These are phyloP conservation scores for Athalia circularis DNA, from an alignment of 2,888 invertebrate species.

Conservation along the genomic window DNA sequence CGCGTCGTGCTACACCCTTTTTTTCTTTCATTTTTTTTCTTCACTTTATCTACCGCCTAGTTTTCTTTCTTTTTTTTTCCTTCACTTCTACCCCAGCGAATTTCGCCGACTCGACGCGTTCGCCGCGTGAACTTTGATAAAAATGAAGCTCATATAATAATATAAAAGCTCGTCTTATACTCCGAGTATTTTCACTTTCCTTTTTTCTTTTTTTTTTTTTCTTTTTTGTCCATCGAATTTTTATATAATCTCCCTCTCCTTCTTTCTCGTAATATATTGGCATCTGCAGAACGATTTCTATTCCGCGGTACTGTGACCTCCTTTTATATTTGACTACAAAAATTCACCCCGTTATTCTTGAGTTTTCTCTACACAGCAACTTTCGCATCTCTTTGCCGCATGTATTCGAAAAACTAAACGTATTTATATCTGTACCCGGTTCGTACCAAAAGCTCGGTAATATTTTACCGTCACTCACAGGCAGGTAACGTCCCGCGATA, in stretches of 20 bases:
- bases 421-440: constrained; percentile 22
- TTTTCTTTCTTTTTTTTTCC: background rate
- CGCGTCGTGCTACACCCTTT: background rate
- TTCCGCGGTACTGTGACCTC: background rate
- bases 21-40: background rate
- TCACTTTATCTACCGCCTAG: background rate
- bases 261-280: constrained; percentile 9
- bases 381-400: background rate
- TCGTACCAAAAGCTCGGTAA: constrained; percentile 9
- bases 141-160: constrained; percentile 18
- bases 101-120: too few relatives aligned
- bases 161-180: background rate
- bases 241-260: background rate
- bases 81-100: background rate
- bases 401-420: constrained; percentile 7
- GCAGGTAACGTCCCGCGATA: constrained; percentile 35
- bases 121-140: background rate
- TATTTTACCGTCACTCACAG: constrained; percentile 32
- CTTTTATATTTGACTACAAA: background rate
- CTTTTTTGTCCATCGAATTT: background rate
- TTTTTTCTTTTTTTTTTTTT: background rate
- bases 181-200: background rate
- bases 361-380: background rate
- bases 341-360: background rate
- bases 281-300: constrained; percentile 12